phyloP scores from a whole-genome alignment of 2,888 invertebrate genomes.

The Trissonchulus sp. region DNA sequence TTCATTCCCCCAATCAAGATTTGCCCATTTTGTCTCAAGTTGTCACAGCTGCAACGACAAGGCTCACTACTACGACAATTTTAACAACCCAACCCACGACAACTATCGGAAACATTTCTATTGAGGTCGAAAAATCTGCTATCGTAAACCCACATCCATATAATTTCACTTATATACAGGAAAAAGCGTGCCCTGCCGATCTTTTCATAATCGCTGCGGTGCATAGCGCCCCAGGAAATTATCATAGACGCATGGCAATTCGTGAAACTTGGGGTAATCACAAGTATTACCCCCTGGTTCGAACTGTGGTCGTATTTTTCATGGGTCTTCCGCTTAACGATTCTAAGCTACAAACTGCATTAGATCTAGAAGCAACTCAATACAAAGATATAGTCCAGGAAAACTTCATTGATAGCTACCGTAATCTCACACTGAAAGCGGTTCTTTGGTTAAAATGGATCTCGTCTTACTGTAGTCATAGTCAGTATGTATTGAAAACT shows the following conservation, averaged over 20 bases:
- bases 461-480: slow-evolving; percentile 26
- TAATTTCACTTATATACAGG: slow-evolving; percentile 12
- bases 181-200: slow-evolving; percentile 24
- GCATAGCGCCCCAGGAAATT: slow-evolving; percentile 29
- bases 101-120: too few species aligned
- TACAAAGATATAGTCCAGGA: slow-evolving; percentile 32
- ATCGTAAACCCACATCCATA: slow-evolving; percentile 29
- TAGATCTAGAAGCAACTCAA: background rate
- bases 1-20: too few species aligned
- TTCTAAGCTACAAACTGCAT: background rate
- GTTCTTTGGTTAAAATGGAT: slow-evolving; percentile 34
- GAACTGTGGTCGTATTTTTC: slow-evolving; percentile 26
- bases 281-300: slow-evolving; percentile 18
- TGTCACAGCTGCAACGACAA: too few species aligned
- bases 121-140: too few species aligned
- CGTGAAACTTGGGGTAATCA: slow-evolving; percentile 32
- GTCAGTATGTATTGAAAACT: slow-evolving; percentile 29
- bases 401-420: slow-evolving; percentile 30
- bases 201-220: slow-evolving; percentile 28
- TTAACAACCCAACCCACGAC: too few species aligned
- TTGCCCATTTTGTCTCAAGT: too few species aligned
- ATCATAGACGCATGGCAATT: slow-evolving; percentile 27
- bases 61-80: too few species aligned
- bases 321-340: slow-evolving; percentile 23
- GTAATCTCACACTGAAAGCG: slow-evolving; percentile 30